These are phyloP conservation scores for Mionectes olivaceus DNA, from an alignment of 2,797 vertebrate species.

Conservation along the genomic window DNA sequence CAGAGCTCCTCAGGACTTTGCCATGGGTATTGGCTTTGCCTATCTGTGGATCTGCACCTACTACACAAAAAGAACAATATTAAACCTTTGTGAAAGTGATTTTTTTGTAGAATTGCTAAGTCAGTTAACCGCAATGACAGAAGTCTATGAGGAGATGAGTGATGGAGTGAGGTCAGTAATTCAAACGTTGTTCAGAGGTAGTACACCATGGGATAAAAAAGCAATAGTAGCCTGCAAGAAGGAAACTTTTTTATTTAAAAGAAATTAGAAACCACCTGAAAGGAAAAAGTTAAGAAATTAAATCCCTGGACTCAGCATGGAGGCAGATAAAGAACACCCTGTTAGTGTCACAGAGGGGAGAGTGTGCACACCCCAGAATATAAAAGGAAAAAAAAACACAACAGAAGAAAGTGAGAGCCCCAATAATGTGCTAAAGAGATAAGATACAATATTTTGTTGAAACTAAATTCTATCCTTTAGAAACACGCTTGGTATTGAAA, in stretches of 20 bases:
- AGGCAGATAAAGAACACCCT: background rate
- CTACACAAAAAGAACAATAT: background rate
- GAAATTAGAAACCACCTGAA: background rate
- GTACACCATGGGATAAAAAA: background rate
- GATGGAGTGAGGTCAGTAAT: background rate
- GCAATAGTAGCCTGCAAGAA: background rate
- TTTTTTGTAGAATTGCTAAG: background rate
- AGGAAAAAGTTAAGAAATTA: background rate
- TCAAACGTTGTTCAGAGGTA: fast-evolving
- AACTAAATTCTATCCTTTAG: background rate
- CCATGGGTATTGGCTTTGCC: background rate
- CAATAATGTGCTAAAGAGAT: background rate
- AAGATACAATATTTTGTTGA: background rate
- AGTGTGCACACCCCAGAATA: background rate
- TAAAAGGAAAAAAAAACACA: background rate
- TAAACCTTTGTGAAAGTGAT: background rate
- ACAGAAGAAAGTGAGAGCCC: background rate
- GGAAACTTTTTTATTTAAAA: background rate
- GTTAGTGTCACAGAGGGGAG: background rate
- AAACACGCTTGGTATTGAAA: background rate
- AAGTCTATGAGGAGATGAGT: background rate
- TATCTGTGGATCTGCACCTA: background rate
- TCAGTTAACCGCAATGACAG: background rate
- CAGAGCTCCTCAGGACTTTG: background rate
- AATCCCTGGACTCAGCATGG: background rate